Evolutionary conservation across 2,797 vertebrate species (phyloP).

Genomic region (Denticeps clupeoides): DNA sequence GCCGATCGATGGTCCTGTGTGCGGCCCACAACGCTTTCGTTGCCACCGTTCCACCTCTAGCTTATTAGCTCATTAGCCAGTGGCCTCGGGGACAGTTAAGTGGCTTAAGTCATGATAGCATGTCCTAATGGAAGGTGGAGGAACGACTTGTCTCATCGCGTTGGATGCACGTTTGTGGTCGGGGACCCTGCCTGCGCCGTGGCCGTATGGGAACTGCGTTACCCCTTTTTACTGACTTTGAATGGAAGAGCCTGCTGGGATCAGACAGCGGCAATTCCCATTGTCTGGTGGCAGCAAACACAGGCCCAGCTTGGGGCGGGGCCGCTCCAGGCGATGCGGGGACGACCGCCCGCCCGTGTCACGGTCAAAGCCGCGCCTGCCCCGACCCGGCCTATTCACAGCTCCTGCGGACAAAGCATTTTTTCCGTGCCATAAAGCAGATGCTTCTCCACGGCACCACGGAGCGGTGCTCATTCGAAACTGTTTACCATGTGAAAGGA

Average conservation of each 20-base stretch:
- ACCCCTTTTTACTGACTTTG: background rate
- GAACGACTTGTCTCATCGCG: too few relatives aligned
- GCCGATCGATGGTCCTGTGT: constrained; percentile 1
- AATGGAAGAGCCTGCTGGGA: constrained; percentile 20
- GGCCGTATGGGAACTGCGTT: background rate
- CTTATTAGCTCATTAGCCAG: constrained; percentile 20
- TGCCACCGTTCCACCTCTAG: constrained; percentile 5
- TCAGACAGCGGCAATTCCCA: constrained; percentile 16
- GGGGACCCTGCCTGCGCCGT: background rate
- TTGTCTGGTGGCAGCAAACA: constrained; percentile 18
- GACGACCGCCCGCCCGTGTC: constrained; percentile 37
- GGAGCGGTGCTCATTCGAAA: constrained; percentile 46
- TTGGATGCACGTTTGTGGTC: background rate
- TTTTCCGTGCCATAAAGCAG: constrained; percentile 61
- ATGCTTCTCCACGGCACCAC: constrained; percentile 55
- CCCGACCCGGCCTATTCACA: constrained; percentile 49
- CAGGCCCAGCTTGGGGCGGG: constrained; percentile 26
- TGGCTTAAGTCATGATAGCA: constrained; percentile 16
- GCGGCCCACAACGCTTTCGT: background rate
- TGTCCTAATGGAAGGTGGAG: too few relatives aligned
- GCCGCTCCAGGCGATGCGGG: constrained; percentile 15
- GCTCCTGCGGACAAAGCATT: constrained; percentile 53
- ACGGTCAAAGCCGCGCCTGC: constrained; percentile 41
- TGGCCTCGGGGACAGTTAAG: constrained; percentile 14
- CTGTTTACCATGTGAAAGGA: constrained; percentile 61